These are phyloP conservation scores for Microcebus murinus DNA, from an alignment of 2,113 vertebrate species.

Conservation along the genomic window DNA sequence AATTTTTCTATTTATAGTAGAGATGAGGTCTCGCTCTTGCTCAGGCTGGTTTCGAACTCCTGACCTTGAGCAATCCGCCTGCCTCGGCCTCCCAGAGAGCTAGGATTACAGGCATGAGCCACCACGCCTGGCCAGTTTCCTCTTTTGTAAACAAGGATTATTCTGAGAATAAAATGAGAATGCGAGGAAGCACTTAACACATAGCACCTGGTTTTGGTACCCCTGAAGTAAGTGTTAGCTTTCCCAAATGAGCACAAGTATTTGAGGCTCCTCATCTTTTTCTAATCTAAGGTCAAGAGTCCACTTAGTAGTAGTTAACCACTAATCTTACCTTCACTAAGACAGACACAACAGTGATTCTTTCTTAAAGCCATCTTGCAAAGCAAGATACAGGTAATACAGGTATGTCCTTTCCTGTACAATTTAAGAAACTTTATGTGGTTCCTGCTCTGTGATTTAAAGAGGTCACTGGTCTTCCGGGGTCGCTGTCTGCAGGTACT, in stretches of 20 bases:
- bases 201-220: neutral
- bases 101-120: no score
- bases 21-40: no score
- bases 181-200: neutral
- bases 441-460: neutral
- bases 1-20: no score
- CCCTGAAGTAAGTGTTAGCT: neutral
- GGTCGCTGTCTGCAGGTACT: no score
- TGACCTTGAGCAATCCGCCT: no score
- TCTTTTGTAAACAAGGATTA: neutral
- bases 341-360: neutral
- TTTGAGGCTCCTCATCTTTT: neutral
- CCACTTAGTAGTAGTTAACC: neutral
- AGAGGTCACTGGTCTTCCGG: neutral
- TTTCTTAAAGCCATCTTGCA: neutral
- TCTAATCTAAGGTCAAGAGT: constrained; percentile 15
- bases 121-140: neutral
- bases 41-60: no score
- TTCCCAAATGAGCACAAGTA: neutral
- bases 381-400: neutral
- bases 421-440: neutral
- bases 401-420: neutral
- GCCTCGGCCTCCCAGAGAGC: no score
- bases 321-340: neutral
- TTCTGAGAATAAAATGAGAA: neutral